Evolutionary conservation across 2,888 invertebrate species (phyloP).

Genomic region (Scelioninae gen. 2): DNA sequence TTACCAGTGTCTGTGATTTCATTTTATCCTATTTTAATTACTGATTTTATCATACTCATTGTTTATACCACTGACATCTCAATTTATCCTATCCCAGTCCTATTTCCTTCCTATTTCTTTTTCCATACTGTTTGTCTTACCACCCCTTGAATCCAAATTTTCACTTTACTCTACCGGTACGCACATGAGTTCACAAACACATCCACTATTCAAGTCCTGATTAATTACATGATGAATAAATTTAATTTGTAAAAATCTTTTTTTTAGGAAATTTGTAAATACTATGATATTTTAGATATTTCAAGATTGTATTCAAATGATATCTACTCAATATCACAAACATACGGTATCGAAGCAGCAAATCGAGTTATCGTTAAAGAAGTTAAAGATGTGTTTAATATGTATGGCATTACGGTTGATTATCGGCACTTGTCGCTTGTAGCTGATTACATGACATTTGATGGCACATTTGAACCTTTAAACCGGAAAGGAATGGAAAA

Average conservation of each 20-base stretch:
- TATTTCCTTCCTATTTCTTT: too few relatives aligned
- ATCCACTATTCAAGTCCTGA: too few relatives aligned
- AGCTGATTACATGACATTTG: slow-evolving; percentile 98
- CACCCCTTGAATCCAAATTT: too few relatives aligned
- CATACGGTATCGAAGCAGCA: slow-evolving; percentile 98
- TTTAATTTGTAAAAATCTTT: slow-evolving; percentile 1
- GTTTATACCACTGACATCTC: too few relatives aligned
- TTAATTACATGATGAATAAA: too few relatives aligned
- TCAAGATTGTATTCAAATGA: slow-evolving; percentile 94
- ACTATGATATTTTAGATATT: slow-evolving; percentile 85
- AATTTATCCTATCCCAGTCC: too few relatives aligned
- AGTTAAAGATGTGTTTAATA: slow-evolving; percentile 96
- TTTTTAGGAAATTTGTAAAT: slow-evolving; percentile 88
- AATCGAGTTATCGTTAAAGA: slow-evolving; percentile 93
- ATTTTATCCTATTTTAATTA: too few relatives aligned
- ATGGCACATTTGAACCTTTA: slow-evolving; percentile 92
- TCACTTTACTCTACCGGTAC: too few relatives aligned
- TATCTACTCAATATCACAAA: slow-evolving; percentile 91
- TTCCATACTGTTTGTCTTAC: too few relatives aligned
- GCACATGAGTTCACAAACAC: too few relatives aligned
- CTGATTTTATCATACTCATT: too few relatives aligned
- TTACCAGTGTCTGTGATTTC: too few relatives aligned
- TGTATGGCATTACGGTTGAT: slow-evolving; percentile 97
- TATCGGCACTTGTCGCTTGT: slow-evolving; percentile 93
- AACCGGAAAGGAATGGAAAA: slow-evolving; percentile 93